phyloP scores from a whole-genome alignment of 1,140 invertebrate species.

The Drosophila cardini region DNA sequence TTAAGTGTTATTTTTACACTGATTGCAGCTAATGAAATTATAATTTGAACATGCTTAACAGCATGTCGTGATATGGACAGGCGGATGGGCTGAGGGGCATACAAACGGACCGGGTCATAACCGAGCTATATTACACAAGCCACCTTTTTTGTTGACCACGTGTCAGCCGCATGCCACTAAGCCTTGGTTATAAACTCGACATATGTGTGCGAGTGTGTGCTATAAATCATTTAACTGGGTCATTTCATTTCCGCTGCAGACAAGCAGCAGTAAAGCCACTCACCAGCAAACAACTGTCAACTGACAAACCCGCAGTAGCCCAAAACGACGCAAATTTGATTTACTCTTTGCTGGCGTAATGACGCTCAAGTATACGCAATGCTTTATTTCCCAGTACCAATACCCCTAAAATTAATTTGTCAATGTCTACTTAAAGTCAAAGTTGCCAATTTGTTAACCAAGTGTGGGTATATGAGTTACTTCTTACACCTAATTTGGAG shows the following conservation, averaged over 20 bases:
- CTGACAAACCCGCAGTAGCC: constrained; percentile 49
- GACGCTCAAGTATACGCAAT: constrained; percentile 59
- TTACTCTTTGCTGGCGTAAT: constrained; percentile 72
- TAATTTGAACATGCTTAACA: constrained; percentile 72
- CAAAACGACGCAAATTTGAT: constrained; percentile 76
- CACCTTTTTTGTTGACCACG: constrained; percentile 45
- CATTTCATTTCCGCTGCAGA: constrained; percentile 79
- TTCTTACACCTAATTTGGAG: not conserved
- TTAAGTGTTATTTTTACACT: constrained; percentile 82
- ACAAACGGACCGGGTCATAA: not conserved
- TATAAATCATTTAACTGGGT: constrained; percentile 83
- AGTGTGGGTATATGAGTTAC: not conserved
- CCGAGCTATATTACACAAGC: constrained; percentile 13
- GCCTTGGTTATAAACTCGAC: constrained; percentile 45
- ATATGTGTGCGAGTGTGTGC: constrained; percentile 43
- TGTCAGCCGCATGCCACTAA: constrained; percentile 56
- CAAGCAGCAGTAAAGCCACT: constrained; percentile 71
- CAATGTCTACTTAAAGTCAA: constrained; percentile 80
- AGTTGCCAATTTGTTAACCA: constrained; percentile 57
- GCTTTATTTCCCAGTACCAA: not conserved
- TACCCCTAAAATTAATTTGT: constrained; percentile 74
- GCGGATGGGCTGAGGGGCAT: too few relatives aligned
- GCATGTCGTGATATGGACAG: constrained; percentile 45
- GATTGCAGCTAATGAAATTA: constrained; percentile 83
- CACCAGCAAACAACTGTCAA: constrained; percentile 60